Base-by-base conservation (phyloP, 64 coral and sea anemone genomes). In the Dendrophyllia cribrosa region DNA sequence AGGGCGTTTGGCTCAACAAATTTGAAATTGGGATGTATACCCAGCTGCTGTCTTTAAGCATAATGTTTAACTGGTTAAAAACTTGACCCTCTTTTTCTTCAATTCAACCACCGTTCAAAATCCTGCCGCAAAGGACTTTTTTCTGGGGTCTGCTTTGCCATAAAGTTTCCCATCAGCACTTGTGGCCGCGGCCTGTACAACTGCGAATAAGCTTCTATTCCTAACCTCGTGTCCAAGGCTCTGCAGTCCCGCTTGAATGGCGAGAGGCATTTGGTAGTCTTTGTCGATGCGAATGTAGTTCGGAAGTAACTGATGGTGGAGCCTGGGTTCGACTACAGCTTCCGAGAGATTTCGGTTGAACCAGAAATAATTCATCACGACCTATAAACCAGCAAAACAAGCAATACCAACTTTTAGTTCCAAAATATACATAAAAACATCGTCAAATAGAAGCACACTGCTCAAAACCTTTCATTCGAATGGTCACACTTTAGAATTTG, bases 291-390 rank as follows among this genome's bases (percentile, higher is more conserved):
- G 82, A 61, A 97, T 66, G 46, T 88, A 91, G 81, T 88, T 94
- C 7, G 95, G 95, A 24, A 97, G 72, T 22, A 97, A 70, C 80
- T 97, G 95, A 71, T 97, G 95, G 14, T 97, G 95, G 2, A 97
- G 15, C 17, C 95, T 83, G 0, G 95, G 95, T 2, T 97, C 95
- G 6, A 47, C 79, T 16, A 97, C 88, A 10, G 95, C 74, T 7
- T 97, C 21, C 6, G 95, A 75, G 4, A 97, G 63, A 24, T 88
- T 97, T 44, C 69, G 76, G 60, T 91, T 83, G 64, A 97, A 97
- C 95, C 95, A 97, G 9, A 97, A 59, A 34, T 94, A 97, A 69
- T 97, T 97, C 91, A 97, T 97, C 16, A 83, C 86, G 9, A 85
- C 83, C 95, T 97, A 49, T 1, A 88, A 62, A 9, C 3, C 6